Evolutionary conservation across 2,113 vertebrate genomes (phyloP).

Genomic region (Patagioenas fasciata): DNA sequence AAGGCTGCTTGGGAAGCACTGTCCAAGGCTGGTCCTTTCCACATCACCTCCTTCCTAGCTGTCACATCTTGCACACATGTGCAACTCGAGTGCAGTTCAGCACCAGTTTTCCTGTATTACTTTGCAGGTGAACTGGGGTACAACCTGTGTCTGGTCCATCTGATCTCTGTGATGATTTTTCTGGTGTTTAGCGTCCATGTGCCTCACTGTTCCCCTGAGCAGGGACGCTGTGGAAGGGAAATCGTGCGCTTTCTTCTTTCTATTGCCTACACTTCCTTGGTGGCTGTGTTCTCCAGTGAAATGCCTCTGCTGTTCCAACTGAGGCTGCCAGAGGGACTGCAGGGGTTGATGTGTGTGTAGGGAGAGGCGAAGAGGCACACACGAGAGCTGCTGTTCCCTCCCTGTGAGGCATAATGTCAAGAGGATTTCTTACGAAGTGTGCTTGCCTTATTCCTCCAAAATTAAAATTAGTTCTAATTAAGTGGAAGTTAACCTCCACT

Average conservation of each 20-base stretch:
- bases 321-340: neutral
- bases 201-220: neutral
- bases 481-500: conserved; percentile 51
- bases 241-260: rapidly evolving
- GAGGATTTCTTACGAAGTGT: neutral
- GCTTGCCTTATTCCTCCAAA: neutral
- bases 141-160: neutral
- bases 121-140: neutral
- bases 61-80: rapidly evolving
- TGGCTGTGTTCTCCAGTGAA: rapidly evolving
- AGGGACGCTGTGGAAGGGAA: neutral
- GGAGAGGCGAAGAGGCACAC: neutral
- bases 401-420: neutral
- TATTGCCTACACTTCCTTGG: rapidly evolving
- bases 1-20: neutral
- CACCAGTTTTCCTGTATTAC: rapidly evolving
- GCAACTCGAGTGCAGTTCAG: rapidly evolving
- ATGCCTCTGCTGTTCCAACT: neutral
- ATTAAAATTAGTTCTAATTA: conserved; percentile 59
- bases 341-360: neutral
- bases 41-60: rapidly evolving
- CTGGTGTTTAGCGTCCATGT: rapidly evolving
- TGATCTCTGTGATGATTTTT: neutral
- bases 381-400: neutral
- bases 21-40: neutral